Evolutionary conservation across 2,888 invertebrate genomes (phyloP), one percentile per base, ranked within the genome.

Genomic region (Morpho deidamia): DNA sequence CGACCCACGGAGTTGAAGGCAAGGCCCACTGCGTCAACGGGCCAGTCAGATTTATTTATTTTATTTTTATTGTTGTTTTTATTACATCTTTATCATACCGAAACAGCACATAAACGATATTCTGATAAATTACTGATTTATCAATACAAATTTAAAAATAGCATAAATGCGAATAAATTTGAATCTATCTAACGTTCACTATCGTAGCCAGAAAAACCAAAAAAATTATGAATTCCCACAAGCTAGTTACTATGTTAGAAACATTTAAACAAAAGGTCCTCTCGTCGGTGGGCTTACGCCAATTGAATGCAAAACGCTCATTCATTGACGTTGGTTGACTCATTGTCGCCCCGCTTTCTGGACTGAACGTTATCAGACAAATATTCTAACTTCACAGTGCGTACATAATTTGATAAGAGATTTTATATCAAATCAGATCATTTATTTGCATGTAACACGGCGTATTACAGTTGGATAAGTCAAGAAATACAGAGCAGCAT

Each of bases 301-400:
- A 67, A 73, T 73, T 80, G 85, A 82, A 86, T 86, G 74, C 72
- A 72, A 75, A 87, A 75, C 75, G 69, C 67, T 63, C 70, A 69
- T 77, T 79, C 75, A 76, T 78, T 72, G 71, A 74, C 40, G 79
- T 77, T 86, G 86, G 79, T 77, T 86, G 86, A 87, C 76, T 87
- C 87, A 83, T 67, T 65, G 69, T 58, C 70, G 68, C 68, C 70
- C 70, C 64, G 71, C 72, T 81, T 77, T 81, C 76, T 70, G 69
- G 63, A 62, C 71, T 55, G 47, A 46, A 33, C 40, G 49, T 40
- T 51, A 53, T 54, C 50, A 54, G 51, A 39, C 44, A 37, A 35
- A 43, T 55, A 48, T 11, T n/a, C n/a, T n/a, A n/a, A 35, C 11
- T 48, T 40, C 43, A 14, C 39, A 39, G 7, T 11, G 39, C 14